phyloP scores from a whole-genome alignment of 1,140 invertebrate species.

The Brachystomella parvula region DNA sequence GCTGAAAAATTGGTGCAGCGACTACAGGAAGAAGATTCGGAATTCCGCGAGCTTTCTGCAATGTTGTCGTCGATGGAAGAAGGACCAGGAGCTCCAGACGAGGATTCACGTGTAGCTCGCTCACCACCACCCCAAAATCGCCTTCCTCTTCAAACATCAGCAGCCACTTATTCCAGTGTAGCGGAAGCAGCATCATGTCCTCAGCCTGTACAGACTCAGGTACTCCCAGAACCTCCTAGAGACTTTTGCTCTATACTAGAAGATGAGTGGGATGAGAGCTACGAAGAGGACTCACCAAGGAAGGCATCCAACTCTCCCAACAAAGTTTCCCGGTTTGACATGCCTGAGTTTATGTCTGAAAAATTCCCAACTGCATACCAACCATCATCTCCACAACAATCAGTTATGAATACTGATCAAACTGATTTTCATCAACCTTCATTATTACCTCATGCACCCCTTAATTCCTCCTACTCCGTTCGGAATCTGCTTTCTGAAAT shows the following conservation, averaged over 20 bases:
- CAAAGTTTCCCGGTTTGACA: slow-evolving; percentile 32
- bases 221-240: slow-evolving; percentile 4
- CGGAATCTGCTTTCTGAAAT: slow-evolving; percentile 28
- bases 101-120: background rate
- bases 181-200: background rate
- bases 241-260: slow-evolving; percentile 38
- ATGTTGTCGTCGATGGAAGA: slow-evolving; percentile 37
- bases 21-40: slow-evolving; percentile 38
- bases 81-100: slow-evolving; percentile 16
- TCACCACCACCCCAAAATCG: background rate
- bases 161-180: background rate
- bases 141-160: too few species aligned
- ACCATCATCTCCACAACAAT: slow-evolving; percentile 13
- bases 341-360: slow-evolving; percentile 28
- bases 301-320: slow-evolving; percentile 23
- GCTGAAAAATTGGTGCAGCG: background rate
- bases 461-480: slow-evolving; percentile 36
- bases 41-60: slow-evolving; percentile 36
- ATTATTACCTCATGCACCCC: slow-evolving; percentile 7
- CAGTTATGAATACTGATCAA: background rate
- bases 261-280: slow-evolving; percentile 37
- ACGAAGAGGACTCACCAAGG: slow-evolving; percentile 31
- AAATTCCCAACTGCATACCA: slow-evolving; percentile 15
- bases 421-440: background rate
- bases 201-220: background rate